Conservation (phyloP, 2,113 vertebrate species). For the Megaceryle torquata region DNA sequence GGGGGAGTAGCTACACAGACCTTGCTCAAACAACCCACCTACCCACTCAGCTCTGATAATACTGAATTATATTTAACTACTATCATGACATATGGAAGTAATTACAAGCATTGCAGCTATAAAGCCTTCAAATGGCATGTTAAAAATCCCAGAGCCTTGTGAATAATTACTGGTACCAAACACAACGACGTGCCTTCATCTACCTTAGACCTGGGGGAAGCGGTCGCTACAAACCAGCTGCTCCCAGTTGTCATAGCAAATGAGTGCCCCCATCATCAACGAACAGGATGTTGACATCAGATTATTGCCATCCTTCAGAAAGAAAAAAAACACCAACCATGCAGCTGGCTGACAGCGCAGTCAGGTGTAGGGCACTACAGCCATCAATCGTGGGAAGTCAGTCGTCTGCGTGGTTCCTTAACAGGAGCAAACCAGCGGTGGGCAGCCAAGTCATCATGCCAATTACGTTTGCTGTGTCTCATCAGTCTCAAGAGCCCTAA, state of each 20-base stretch:
- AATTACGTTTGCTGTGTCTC: neutral
- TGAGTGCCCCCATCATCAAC: neutral
- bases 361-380: fast-evolving
- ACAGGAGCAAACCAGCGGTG: neutral
- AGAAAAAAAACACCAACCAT: fast-evolving
- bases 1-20: neutral
- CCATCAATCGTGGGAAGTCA: neutral
- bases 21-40: neutral
- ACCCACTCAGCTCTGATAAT: neutral
- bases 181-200: neutral
- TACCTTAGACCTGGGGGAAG: neutral
- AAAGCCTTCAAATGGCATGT: neutral
- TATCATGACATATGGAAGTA: neutral
- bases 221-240: neutral
- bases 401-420: fast-evolving
- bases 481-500: neutral
- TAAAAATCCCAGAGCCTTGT: neutral
- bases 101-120: neutral
- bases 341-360: neutral
- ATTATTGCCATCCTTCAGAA: neutral
- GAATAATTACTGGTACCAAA: neutral
- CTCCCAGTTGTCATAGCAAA: neutral
- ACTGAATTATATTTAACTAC: neutral
- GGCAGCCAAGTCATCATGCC: neutral
- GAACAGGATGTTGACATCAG: neutral